Conservation (phyloP, 2,888 invertebrate genomes). For the Erannis defoliaria region DNA sequence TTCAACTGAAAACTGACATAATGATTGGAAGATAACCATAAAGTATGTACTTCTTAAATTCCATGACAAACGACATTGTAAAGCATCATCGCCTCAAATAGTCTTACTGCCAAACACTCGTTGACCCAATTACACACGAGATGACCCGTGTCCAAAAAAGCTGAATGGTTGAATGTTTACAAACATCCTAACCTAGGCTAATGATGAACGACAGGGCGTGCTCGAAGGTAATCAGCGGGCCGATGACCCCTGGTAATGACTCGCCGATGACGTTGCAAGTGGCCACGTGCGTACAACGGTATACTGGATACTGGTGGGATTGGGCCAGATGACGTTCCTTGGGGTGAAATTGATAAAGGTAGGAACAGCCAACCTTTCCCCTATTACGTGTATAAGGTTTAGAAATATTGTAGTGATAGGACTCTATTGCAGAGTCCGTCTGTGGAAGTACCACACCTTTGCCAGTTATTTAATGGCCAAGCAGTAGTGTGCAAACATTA, state of each 20-base stretch:
- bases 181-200: constrained; percentile 87
- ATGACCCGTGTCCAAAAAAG: constrained; percentile 62
- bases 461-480: no score
- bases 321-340: constrained; percentile 29
- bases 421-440: no score
- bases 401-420: no score
- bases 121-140: constrained; percentile 69
- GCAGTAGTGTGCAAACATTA: no score
- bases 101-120: constrained; percentile 20
- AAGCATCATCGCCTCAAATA: no score
- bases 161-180: constrained; percentile 82
- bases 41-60: no score
- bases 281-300: constrained; percentile 68
- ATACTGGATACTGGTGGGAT: constrained; percentile 56
- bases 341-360: constrained; percentile 17
- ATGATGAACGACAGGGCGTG: constrained; percentile 85
- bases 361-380: not conserved
- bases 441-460: no score
- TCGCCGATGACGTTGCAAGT: constrained; percentile 84
- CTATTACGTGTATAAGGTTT: no score
- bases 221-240: constrained; percentile 81
- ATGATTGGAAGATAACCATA: no score
- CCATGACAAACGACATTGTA: constrained; percentile 26
- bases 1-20: no score
- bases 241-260: constrained; percentile 84